phyloP scores from a whole-genome alignment of 2,797 vertebrate genomes.

The Spatula clypeata region DNA sequence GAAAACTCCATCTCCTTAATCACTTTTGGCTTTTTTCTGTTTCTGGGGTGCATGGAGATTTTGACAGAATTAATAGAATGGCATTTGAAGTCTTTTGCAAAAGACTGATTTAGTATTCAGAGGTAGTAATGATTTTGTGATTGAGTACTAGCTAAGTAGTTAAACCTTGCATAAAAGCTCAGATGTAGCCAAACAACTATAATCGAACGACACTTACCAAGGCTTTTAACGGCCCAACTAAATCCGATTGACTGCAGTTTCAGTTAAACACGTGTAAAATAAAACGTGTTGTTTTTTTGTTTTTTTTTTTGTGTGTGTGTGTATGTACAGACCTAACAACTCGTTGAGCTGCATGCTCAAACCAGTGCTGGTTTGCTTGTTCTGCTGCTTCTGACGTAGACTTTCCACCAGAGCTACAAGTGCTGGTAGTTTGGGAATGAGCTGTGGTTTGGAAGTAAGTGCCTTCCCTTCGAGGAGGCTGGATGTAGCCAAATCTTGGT shows the following conservation, averaged over 20 bases:
- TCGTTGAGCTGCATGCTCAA: background rate
- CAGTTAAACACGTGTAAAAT: background rate
- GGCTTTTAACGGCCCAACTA: background rate
- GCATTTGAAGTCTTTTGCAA: background rate
- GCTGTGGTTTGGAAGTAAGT: background rate
- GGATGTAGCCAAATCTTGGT: background rate
- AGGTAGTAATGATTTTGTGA: background rate
- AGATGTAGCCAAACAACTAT: background rate
- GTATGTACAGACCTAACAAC: background rate
- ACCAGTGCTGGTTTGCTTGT: background rate
- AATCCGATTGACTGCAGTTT: background rate
- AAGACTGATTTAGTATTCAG: conserved; percentile 11
- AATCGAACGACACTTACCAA: background rate
- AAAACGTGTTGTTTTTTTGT: background rate
- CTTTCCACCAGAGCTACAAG: background rate
- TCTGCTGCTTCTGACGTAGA: background rate
- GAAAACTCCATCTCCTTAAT: background rate
- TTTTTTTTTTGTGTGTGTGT: background rate
- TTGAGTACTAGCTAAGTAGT: background rate
- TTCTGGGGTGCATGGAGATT: background rate
- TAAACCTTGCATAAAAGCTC: background rate
- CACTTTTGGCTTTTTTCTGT: background rate
- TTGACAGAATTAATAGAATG: background rate
- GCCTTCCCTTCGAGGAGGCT: background rate
- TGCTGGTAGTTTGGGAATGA: background rate